These are phyloP conservation scores for Pampus argenteus DNA, from an alignment of 2,797 vertebrate species.

Conservation along the genomic window DNA sequence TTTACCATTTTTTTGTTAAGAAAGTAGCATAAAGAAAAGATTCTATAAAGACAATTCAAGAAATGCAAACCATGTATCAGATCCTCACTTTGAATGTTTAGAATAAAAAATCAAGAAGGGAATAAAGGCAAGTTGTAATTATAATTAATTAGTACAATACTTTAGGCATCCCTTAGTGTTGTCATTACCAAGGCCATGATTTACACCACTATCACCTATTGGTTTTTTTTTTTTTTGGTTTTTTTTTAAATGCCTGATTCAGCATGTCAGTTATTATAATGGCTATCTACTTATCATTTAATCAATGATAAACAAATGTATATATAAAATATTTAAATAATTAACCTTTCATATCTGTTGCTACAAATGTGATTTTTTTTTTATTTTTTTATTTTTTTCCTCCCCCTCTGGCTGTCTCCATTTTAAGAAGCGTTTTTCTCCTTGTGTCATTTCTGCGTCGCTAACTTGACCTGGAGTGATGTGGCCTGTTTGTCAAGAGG, in stretches of 20 bases:
- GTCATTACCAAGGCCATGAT: not conserved
- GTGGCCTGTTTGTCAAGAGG: conserved; percentile 51
- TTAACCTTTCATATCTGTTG: not conserved
- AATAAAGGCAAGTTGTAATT: not conserved
- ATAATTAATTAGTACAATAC: not conserved
- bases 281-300: not conserved
- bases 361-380: not conserved
- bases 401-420: not conserved
- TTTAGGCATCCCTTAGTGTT: not conserved
- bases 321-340: not conserved
- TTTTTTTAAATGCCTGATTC: conserved; percentile 6
- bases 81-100: not conserved
- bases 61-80: not conserved
- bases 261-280: conserved; percentile 10
- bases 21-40: not conserved
- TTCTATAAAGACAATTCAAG: not conserved
- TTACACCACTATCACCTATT: conserved; percentile 14
- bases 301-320: not conserved
- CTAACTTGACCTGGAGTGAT: conserved; percentile 39
- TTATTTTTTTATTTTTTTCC: no score
- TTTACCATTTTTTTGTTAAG: not conserved
- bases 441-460: conserved; percentile 6
- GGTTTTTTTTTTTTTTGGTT: no score
- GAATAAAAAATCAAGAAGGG: not conserved
- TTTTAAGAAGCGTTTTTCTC: conserved; percentile 17